Percentiles rank a stretch among this genome's conserved stretches.
Conservation (phyloP, 2,888 invertebrate species). For the Pyrocoelia pectoralis region DNA sequence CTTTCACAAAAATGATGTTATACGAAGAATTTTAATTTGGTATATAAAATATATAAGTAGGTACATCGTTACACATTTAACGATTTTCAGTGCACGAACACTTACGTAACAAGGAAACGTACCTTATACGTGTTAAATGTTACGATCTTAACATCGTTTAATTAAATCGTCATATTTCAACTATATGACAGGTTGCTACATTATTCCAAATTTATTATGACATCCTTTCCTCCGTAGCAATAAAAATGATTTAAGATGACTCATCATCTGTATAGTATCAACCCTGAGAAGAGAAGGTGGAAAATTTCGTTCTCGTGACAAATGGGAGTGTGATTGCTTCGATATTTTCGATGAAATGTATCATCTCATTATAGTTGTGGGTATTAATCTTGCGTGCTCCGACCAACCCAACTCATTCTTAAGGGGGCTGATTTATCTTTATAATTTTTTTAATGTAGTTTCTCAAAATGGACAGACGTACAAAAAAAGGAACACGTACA, state of each 20-base stretch:
- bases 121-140: neutral
- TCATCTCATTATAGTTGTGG: too few species aligned
- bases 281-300: too few species aligned
- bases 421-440: too few species aligned
- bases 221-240: neutral
- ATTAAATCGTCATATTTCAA: neutral
- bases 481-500: too few species aligned
- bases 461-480: too few species aligned
- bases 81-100: neutral
- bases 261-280: neutral
- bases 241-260: neutral
- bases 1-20: slow-evolving; percentile 5
- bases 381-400: too few species aligned
- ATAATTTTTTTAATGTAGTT: too few species aligned
- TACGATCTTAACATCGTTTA: neutral
- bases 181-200: neutral
- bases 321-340: too few species aligned
- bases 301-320: too few species aligned
- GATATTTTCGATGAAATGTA: too few species aligned
- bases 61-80: neutral
- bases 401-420: too few species aligned
- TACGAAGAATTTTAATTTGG: slow-evolving; percentile 5
- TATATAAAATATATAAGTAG: neutral
- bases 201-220: neutral
- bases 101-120: slow-evolving; percentile 10